Evolutionary conservation across 2,888 invertebrate genomes (phyloP), one percentile per base, ranked within the genome.

Genomic region (Sarcophaga carnaria): DNA sequence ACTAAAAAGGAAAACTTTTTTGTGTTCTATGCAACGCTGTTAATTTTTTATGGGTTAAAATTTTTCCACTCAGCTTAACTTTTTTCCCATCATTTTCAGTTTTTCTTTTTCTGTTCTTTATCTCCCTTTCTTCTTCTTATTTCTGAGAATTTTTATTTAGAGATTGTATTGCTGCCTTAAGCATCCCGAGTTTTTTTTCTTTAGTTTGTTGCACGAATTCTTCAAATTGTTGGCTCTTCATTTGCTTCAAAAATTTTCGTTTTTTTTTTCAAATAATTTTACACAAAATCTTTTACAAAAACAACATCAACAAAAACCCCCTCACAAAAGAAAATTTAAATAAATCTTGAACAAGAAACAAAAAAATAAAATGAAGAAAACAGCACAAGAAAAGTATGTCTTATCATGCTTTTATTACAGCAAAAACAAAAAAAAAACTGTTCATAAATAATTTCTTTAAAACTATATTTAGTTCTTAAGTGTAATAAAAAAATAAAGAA

Each of bases 391-490:
- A 63, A 63, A 79, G 63, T 74, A 54, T 79, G 74, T 67, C 74
- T 67, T 66, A 70, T 80, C 37, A 66, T 66, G 63, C 64, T 80
- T 80, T 22, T 62, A 59, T 25, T 64, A 66, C 63, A 80, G 60
- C 63, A 76, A 84, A 77, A 37, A 37, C 0, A 37, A 37, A 8
- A 54, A 54, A 4, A 14, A 14, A 54, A 14, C 3, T 14, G 1
- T 54, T 54, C 54, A 14, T 54, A 12, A 14, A 14, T 54, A 17
- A 14, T 54, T 54, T 14, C 54, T 54, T 54, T 66, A 76, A 76
- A 85, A 80, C 70, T 80, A 54, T 77, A 80, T 76, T 71, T 80
- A 84, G 80, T 84, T 80, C 64, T 76, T 80, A 84, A 84, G 71
- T 80, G 76, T 80, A 80, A 84, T 76, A 80, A 84, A 69, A 67